Evolutionary conservation across 1,140 invertebrate species (phyloP), one percentile per base, ranked within the genome.

Genomic region (Diploscapter pachys): DNA sequence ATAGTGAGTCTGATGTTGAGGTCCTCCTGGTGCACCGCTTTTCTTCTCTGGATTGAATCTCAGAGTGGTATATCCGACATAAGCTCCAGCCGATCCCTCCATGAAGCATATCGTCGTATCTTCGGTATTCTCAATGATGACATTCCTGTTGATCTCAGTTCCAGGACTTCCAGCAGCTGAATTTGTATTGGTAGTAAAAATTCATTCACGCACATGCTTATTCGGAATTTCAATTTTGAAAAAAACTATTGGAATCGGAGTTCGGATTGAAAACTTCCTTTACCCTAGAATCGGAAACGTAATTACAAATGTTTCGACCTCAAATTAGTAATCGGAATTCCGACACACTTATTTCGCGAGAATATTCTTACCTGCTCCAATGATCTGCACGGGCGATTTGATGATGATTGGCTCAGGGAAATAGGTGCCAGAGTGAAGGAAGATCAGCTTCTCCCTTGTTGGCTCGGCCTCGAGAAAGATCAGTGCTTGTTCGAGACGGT

Each of bases 61-160:
- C 64, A 98, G 88, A 9, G 95, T 96, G 50, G 98, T 89, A 88
- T 97, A 94, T 50, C 95, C 95, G 50, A 95, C 91, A 86, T 98
- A 98, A 3, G 95, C 92, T 76, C 92, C 90, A 85, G 91, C 92
- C 0, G 94, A 93, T 59, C 95, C 95, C 86, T 97, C 94, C 0
- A 94, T 92, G 87, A 98, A 98, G 89, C 93, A 95, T 4, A 99
- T 90, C 0, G 95, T 97, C 2, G 93, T 95, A 85, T 97, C 95
- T 66, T 91, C 92, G 82, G 95, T 93, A 71, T 94, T 89, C 85
- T 98, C 95, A 57, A 99, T 88, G 54, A 96, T 91, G 2, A 98
- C 95, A 48, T 92, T 93, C 84, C 97, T 94, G 0, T 93, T 93
- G 3, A 98, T 94, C 59, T 87, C 82, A 71, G 86, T 86, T 85